Evolutionary conservation across 2,113 vertebrate genomes (phyloP), one percentile per base, ranked within the genome.

Genomic region (Forbesichthys agassizii): DNA sequence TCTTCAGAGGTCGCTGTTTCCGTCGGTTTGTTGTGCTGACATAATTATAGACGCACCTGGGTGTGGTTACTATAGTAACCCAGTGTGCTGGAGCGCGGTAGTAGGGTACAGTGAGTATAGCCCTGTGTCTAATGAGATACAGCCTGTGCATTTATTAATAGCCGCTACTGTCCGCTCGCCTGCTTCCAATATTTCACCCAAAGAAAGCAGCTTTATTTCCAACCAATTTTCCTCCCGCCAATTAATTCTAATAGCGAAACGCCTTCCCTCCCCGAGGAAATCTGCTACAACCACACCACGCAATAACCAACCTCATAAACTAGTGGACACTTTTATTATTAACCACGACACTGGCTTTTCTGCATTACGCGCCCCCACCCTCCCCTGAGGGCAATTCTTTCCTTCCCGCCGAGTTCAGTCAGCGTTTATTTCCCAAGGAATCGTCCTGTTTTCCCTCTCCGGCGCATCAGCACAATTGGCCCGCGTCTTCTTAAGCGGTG

Each of bases 401-500:
- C 61, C 66, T 36, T 13, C 76, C 52, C 33, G 60, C 61, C 62
- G 53, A 58, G 80, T 73, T 66, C 76, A 74, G 79, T 89, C 82
- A 88, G 88, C 85, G 56, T 64, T 80, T 80, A 70, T 86, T 79
- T 83, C 77, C 62, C 64, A 54, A 66, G 76, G 78, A 42, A 42
- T 73, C 62, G 12, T 71, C 61, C 36, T 7, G 8, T 6, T 48
- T 16, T 42, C 16, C 42, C 74, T 74, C 79, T 55, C 58, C 68
- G 36, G 54, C 33, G 20, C 62, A 79, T 87, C 88, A 91, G 85
- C 86, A 79, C 72, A 86, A 79, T 77, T 78, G 63, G 61, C 53
- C 59, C 52, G 14, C 73, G 76, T 51, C 63, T 83, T 83, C 62
- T 5, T 42, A 42, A 42, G 36, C 36, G 36, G 36, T 8, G 36